Percentiles rank a stretch among this genome's conserved stretches.
These are phyloP conservation scores for Hymenochirus boettgeri DNA, from an alignment of 2,113 vertebrate genomes.

Conservation along the genomic window DNA sequence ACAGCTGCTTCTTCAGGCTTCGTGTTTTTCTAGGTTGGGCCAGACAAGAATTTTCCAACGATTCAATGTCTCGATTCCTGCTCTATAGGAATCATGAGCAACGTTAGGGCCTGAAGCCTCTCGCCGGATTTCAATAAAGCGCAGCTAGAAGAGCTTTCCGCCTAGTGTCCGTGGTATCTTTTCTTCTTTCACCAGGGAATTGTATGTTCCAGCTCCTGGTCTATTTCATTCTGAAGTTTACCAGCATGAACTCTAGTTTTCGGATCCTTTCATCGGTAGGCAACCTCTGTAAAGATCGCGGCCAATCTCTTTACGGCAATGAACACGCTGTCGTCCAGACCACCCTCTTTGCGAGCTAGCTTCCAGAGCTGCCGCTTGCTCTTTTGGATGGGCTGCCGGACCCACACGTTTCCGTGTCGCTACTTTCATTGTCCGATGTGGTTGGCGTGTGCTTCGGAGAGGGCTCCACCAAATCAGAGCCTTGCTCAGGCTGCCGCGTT, in stretches of 20 bases:
- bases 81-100: constrained; percentile 95
- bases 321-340: constrained; percentile 92
- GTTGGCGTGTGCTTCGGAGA: constrained; percentile 93
- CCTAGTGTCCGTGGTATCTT: constrained; percentile 70
- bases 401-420: constrained; percentile 86
- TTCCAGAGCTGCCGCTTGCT: constrained; percentile 58
- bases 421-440: constrained; percentile 95
- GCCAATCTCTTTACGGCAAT: constrained; percentile 96
- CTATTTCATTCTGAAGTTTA: constrained; percentile 95
- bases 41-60: constrained; percentile 76
- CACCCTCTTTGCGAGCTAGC: constrained; percentile 82
- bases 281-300: constrained; percentile 90
- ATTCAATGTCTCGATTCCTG: constrained; percentile 94
- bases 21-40: constrained; percentile 71
- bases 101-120: constrained; percentile 90
- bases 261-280: constrained; percentile 91
- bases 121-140: constrained; percentile 87
- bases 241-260: constrained; percentile 93
- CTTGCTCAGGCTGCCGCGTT: constrained; percentile 76
- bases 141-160: constrained; percentile 73
- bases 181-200: constrained; percentile 80
- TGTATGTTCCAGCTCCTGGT: constrained; percentile 94
- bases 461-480: constrained; percentile 74
- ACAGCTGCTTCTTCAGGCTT: constrained; percentile 75
- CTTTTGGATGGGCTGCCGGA: constrained; percentile 85